Conservation (phyloP, 1,140 invertebrate species). For the Charaxes varanes region DNA sequence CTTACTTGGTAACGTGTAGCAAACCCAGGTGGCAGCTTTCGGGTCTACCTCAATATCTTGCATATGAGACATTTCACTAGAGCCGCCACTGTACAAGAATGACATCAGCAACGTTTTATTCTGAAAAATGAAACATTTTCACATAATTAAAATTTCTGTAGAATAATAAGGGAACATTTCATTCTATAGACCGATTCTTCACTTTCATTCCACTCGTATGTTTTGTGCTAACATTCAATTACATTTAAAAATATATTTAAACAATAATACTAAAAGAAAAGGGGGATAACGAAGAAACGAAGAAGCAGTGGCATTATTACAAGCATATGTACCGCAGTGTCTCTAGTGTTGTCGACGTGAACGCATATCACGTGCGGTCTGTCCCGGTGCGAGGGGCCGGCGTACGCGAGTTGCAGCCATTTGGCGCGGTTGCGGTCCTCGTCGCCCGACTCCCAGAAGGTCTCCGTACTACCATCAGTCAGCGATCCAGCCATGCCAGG, state of each 20-base stretch:
- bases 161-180: too few species aligned
- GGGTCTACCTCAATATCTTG: conserved; percentile 88
- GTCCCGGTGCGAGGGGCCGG: conserved; percentile 69
- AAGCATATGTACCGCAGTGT: conserved; percentile 86
- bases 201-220: too few species aligned
- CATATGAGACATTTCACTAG: conserved; percentile 87
- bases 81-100: conserved; percentile 86
- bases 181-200: too few species aligned
- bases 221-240: too few species aligned
- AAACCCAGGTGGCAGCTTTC: conserved; percentile 88
- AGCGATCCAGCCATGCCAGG: conserved; percentile 95
- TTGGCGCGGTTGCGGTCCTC: conserved; percentile 96
- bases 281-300: too few species aligned
- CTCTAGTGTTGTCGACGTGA: conserved; percentile 94
- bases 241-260: conserved; percentile 1
- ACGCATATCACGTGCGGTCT: conserved; percentile 84
- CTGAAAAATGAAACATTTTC: conserved; percentile 77
- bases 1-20: conserved; percentile 84
- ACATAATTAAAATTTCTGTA: too few species aligned
- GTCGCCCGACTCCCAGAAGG: conserved; percentile 99
- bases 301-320: too few species aligned
- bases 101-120: conserved; percentile 91
- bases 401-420: conserved; percentile 71
- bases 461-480: conserved; percentile 96
- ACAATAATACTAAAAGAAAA: too few species aligned